Evolutionary conservation across 2,797 vertebrate genomes (phyloP), one percentile per base, ranked within the genome.

Genomic region (Philypnodon macrostomus): DNA sequence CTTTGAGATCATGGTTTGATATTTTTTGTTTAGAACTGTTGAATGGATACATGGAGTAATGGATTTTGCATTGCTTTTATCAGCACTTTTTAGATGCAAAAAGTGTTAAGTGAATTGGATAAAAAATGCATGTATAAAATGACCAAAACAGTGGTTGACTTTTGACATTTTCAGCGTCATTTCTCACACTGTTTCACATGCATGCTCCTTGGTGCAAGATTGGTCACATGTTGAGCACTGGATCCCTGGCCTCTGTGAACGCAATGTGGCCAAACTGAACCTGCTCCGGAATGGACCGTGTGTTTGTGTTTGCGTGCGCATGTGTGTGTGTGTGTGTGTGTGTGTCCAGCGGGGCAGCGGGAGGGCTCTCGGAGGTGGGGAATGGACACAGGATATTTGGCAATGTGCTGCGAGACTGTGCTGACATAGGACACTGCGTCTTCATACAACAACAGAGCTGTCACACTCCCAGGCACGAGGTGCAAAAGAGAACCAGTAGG

Each of bases 371-470:
- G 50, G 77, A 63, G 66, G 66, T 56, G 72, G 66, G 68, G 64
- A 75, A 72, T 69, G 69, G 67, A 2, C 4, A 67, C 51, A 52
- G 75, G 68, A 71, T 80, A 84, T 80, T 76, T 83, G 65, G 63
- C 83, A 63, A 53, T 49, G 72, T 58, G 63, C 59, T 79, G 79
- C 36, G 57, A 80, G 51, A 47, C 67, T 32, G 48, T 51, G 73
- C 75, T 83, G 80, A 87, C 79, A 81, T 71, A 64, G 62, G 58
- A 75, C 69, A 69, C 77, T 31, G 70, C 34, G 53, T 79, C 75
- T 78, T 75, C 62, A 63, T 67, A 55, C 57, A 61, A 63, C 63
- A 76, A 61, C 63, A 55, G 57, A 57, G 47, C 54, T 13, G 56
- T 74, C 63, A 37, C 53, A 46, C 62, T 58, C 37, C 12, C 12